Evolutionary conservation across 1,140 invertebrate genomes (phyloP), one percentile per base, ranked within the genome.

Genomic region (Berghia stephanieae): DNA sequence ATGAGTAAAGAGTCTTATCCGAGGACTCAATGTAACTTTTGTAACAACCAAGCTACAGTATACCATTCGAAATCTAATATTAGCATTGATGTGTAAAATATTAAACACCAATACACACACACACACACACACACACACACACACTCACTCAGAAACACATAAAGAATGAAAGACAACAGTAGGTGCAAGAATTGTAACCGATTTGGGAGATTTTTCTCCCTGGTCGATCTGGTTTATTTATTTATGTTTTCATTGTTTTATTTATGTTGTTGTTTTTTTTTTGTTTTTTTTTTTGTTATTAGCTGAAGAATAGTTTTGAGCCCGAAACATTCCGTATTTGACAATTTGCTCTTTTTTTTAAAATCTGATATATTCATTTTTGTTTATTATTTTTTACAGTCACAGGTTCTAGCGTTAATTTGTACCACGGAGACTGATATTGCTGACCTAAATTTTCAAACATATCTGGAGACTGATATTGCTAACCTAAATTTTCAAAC

Each of bases 91-190:
- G 10, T 66, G 8, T 66, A 21, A 18, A 10, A 36, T 31, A 38
- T 16, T 6, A 13, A 21, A 66, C 60, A 27, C 31, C 60, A 66
- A 38, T 66, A 66, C 24, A 36, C 21, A 66, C n/a, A 66, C 24
- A 27, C 60, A n/a, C 60, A 66, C 60, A 66, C 60, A 66, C 60
- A 66, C 21, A n/a, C 18, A 66, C 24, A 27, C 3, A n/a, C 60
- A 66, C 5, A n/a, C 18, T 27, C 0, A 3, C 24, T 5, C 40
- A 13, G 40, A 27, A 27, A 27, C 60, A 66, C 4, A 27, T 3
- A 27, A 66, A 5, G 34, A 27, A 13, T 31, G 24, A 3, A 6
- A 16, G 3, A n/a, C 10, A 31, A 66, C 5, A 27, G 46, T 13
- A 13, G 13, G 21, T 60, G 55, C 34, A 31, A 27, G 55, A n/a